phyloP scores from a whole-genome alignment of 2,888 invertebrate species.

The Phalera bucephala region DNA sequence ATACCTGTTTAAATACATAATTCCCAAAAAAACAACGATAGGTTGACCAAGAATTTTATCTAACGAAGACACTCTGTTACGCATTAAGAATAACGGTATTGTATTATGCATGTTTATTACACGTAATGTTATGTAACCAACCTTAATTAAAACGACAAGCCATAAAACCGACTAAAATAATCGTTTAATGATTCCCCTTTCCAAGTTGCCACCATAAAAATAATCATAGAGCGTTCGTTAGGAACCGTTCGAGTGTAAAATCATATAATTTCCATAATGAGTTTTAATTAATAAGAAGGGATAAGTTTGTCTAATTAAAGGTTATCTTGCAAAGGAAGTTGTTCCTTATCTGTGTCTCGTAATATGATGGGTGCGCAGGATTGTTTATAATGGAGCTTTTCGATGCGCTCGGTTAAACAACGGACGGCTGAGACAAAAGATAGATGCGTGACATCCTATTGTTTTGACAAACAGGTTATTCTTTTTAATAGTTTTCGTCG shows the following conservation, averaged over 20 bases:
- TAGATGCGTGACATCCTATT: neutral
- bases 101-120: too few species aligned
- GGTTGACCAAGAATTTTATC: too few species aligned
- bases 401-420: neutral
- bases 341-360: slow-evolving; percentile 18
- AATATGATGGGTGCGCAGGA: neutral
- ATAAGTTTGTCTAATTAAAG: slow-evolving; percentile 41
- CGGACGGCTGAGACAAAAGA: neutral
- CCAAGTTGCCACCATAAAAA: neutral
- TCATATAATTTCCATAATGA: slow-evolving; percentile 44
- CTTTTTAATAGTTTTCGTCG: too few species aligned
- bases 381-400: neutral
- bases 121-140: too few species aligned
- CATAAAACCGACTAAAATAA: neutral
- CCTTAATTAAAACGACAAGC: too few species aligned
- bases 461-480: slow-evolving; percentile 2
- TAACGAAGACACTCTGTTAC: too few species aligned
- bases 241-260: slow-evolving; percentile 37
- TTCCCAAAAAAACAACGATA: too few species aligned
- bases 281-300: slow-evolving; percentile 44
- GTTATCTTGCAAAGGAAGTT: slow-evolving; percentile 26
- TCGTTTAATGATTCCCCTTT: neutral
- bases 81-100: too few species aligned
- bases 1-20: too few species aligned
- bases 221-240: slow-evolving; percentile 6